Evolutionary conservation across 2,797 vertebrate genomes (phyloP), one percentile per base, ranked within the genome.

Genomic region (Chaetodon trifasciatus): DNA sequence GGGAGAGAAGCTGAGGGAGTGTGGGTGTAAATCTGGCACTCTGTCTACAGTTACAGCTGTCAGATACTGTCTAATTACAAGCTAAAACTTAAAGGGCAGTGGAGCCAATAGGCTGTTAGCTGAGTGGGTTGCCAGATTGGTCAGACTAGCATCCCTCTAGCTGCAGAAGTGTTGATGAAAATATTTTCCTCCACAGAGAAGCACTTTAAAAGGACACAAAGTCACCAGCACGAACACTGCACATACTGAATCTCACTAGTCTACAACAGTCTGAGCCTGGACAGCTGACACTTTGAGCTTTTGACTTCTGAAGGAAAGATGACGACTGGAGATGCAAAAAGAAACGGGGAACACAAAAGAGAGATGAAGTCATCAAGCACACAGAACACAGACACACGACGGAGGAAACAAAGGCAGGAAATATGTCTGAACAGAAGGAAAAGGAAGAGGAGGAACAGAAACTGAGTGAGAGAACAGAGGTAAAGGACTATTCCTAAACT

Each of bases 401-500:
- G 84, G 77, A 84, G 83, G 85, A 56, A 68, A 82, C 60, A 68
- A 69, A 73, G 61, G 85, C 78, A 82, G 81, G 78, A 83, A 67
- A 77, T 56, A 89, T 88, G 88, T 86, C 73, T 76, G 78, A 89
- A 91, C 76, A 91, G 66, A 92, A 86, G 56, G 66, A 74, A 72
- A 82, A 69, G 78, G 62, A 89, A 81, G 76, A 81, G 83, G 72
- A 86, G 86, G 81, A 91, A 91, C 83, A 93, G 81, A 91, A 94
- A 88, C 37, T 91, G 83, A 91, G 92, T 91, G 87, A 92, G 88
- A 84, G 78, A 91, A 92, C 85, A 93, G 89, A 93, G 81, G 79
- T 81, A 87, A 88, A 91, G 89, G 88, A 95, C 93, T 92, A 92
- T 87, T 94, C 95, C 95, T 95, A 94, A 92, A 94, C 94, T 94